A percentile compares a stretch with the other conserved stretches of the same genome.
Evolutionary conservation across 1,140 invertebrate species (phyloP).

Genomic region (Bombus impatiens): DNA sequence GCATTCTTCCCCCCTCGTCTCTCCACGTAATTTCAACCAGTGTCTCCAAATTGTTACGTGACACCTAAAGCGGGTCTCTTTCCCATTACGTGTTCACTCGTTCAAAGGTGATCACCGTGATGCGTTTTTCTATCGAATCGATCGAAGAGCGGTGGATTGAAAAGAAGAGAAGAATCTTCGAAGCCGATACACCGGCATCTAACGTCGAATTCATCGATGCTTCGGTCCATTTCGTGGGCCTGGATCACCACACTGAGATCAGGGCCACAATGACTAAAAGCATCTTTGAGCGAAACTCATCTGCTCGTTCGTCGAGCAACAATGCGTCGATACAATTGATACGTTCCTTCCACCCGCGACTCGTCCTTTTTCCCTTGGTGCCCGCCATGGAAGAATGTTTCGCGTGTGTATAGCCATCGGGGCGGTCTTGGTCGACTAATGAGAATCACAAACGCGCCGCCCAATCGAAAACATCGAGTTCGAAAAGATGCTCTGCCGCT

Average conservation of each 20-base stretch:
- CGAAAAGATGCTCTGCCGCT: background rate
- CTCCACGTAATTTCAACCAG: background rate
- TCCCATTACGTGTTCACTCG: background rate
- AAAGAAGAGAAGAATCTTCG: slow-evolving; percentile 6
- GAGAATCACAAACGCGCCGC: slow-evolving; percentile 56
- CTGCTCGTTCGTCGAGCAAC: slow-evolving; percentile 63
- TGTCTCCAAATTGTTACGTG: background rate
- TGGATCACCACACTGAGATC: slow-evolving; percentile 15
- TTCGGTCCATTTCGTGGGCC: slow-evolving; percentile 13
- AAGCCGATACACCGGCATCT: slow-evolving; percentile 2
- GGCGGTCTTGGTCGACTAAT: slow-evolving; percentile 37
- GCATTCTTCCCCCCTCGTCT: too few relatives aligned
- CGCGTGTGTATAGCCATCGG: slow-evolving; percentile 8
- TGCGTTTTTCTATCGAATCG: slow-evolving; percentile 43
- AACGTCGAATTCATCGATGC: slow-evolving; percentile 49
- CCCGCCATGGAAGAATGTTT: background rate
- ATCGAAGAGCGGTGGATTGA: slow-evolving; percentile 29
- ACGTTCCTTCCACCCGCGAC: slow-evolving; percentile 53
- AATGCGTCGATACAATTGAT: slow-evolving; percentile 71
- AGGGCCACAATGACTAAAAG: slow-evolving; percentile 71
- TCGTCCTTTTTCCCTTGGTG: slow-evolving; percentile 26
- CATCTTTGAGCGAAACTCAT: slow-evolving; percentile 73
- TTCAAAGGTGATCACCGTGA: slow-evolving; percentile 11
- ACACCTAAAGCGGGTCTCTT: background rate
- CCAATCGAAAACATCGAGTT: slow-evolving; percentile 19